phyloP scores from a whole-genome alignment of 1,140 invertebrate species.

The Zaprionus lachaisei region DNA sequence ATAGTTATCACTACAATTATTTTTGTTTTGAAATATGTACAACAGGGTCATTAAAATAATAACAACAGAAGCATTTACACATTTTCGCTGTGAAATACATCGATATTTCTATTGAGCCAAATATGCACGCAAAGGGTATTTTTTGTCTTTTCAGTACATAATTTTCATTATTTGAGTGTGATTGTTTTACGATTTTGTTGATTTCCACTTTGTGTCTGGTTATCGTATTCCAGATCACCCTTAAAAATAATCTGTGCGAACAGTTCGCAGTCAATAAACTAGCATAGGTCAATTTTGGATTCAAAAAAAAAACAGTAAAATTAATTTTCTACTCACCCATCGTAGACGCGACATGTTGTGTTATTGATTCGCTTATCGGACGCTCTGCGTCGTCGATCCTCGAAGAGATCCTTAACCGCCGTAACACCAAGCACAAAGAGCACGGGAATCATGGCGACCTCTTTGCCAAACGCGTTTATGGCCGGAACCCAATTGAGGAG shows the following conservation, averaged over 20 bases:
- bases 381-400: constrained; percentile 94
- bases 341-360: constrained; percentile 95
- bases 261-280: constrained; percentile 22
- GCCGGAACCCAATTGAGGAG: constrained; percentile 97
- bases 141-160: constrained; percentile 20
- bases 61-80: too few species aligned
- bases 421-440: constrained; percentile 98
- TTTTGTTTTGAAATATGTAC: too few species aligned
- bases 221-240: constrained; percentile 74
- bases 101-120: too few species aligned
- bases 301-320: too few species aligned
- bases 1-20: too few species aligned
- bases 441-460: constrained; percentile 97
- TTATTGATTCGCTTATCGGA: constrained; percentile 98
- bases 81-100: too few species aligned
- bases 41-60: too few species aligned
- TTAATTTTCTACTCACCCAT: constrained; percentile 88
- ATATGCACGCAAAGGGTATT: constrained; percentile 11
- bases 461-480: constrained; percentile 98
- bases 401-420: constrained; percentile 98
- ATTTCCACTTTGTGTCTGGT: constrained; percentile 37
- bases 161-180: constrained; percentile 13
- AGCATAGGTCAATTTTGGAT: constrained; percentile 18
- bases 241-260: constrained; percentile 53
- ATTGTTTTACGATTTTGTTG: constrained; percentile 15